Evolutionary conservation across 2,797 vertebrate species (phyloP).

Genomic region (Anniella stebbinsi): DNA sequence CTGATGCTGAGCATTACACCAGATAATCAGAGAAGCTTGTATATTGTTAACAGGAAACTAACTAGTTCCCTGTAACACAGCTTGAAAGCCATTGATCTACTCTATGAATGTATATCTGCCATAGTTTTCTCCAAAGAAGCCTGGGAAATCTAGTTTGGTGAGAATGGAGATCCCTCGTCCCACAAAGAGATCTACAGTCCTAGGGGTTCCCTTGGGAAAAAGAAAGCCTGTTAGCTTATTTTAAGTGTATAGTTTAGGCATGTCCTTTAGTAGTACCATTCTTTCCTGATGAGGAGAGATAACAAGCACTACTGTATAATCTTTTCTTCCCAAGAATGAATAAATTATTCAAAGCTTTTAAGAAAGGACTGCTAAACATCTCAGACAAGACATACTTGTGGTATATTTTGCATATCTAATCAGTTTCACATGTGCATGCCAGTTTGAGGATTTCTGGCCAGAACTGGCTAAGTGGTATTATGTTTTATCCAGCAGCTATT

Average conservation of each 20-base stretch:
- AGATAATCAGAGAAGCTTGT: neutral
- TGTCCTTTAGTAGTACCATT: neutral
- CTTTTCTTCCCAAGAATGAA: neutral
- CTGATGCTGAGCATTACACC: neutral
- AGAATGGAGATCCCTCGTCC: neutral
- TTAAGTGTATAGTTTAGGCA: neutral
- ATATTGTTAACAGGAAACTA: neutral
- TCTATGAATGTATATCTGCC: neutral
- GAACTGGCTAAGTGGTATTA: neutral
- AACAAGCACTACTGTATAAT: neutral
- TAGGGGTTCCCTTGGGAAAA: neutral
- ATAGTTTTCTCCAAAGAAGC: too few relatives aligned
- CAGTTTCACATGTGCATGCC: neutral
- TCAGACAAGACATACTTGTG: neutral
- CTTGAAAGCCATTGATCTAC: neutral
- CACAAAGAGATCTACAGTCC: neutral
- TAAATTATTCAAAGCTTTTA: neutral
- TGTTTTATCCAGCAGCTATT: neutral
- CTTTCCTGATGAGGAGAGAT: neutral
- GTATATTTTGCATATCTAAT: neutral
- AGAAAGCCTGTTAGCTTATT: neutral
- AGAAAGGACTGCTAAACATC: neutral
- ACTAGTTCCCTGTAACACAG: neutral
- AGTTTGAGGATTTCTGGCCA: neutral
- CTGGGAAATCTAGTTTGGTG: neutral